Base-by-base conservation (phyloP, 2,888 invertebrate species). In the Campoplex capitator region DNA sequence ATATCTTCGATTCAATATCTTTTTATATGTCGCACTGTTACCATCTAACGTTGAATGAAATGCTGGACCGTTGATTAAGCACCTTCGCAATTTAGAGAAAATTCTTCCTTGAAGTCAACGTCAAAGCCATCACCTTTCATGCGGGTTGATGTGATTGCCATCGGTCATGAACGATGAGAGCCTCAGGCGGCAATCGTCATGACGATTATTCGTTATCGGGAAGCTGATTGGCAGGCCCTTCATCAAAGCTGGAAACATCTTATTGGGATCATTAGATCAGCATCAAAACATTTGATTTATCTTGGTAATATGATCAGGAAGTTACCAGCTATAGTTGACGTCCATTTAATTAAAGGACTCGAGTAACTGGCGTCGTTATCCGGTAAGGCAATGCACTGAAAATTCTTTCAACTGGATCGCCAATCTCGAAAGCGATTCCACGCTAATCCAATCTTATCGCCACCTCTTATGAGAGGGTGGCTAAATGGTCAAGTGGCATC, bases 371-470 rank as follows among this genome's bases (percentile, higher is more conserved):
- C 32, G 28, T 45, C 18, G 13, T 62, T 35, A 23, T 51, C 32
- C 1, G 38, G 23, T 3, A 35, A 58, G 42, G 51, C 4, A 9
- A 23, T 28, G 42, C 32, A 45, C 18, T 48, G 38, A 62, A 45
- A 45, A 48, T 38, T 23, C 9, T 67, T 45, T 23, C 51, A 35
- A 67, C 48, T 77, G 35, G 13, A 35, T 67, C 38, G 77, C 16
- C 45, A 58, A 62, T 80, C 79, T 28, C 58, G 7, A 68, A 18
- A 68, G 18, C 68, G 79, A 67, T 82, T 74, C 28, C n/a, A 54
- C 38, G 81, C 67, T 67, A 82, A 74, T 70, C 56, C 58, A 71
- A 71, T 74, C 65, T 82, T 82, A 82, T 82, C 81, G 54, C 0
- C 9, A 42, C 23, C 42, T 62, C 42, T 32, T 56, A 42, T 38